Conservation (phyloP, 2,888 invertebrate genomes). For the Drosophila acutilabella region DNA sequence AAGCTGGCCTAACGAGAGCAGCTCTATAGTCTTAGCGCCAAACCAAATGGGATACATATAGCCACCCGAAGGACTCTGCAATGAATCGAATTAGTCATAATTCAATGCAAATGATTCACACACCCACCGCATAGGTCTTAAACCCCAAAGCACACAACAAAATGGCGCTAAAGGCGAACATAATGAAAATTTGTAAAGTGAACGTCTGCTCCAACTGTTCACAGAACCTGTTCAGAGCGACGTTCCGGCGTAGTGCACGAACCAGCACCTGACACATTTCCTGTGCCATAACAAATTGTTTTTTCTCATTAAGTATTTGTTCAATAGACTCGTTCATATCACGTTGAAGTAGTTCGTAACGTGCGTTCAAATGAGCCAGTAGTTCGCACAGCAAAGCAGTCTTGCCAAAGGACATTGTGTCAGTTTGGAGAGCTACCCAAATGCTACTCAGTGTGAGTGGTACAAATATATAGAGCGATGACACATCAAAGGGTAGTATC, state of each 20-base stretch:
- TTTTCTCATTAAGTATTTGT: constrained; percentile 38
- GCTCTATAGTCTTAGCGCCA: constrained; percentile 68
- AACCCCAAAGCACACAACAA: constrained; percentile 75
- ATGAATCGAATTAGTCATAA: neutral
- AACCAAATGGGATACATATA: constrained; percentile 70
- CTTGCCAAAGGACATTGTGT: constrained; percentile 67
- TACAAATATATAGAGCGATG: constrained; percentile 55
- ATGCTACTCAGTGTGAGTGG: constrained; percentile 54
- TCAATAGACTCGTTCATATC: constrained; percentile 53
- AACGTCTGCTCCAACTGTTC: constrained; percentile 65
- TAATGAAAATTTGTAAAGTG: constrained; percentile 74
- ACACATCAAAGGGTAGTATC: constrained; percentile 51
- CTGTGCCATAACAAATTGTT: constrained; percentile 38
- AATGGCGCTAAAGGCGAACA: constrained; percentile 70
- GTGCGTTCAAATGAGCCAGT: constrained; percentile 72
- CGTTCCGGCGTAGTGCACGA: constrained; percentile 52
- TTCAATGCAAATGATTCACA: neutral
- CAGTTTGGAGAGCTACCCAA: constrained; percentile 65
- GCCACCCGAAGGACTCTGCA: constrained; percentile 68
- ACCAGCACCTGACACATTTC: constrained; percentile 55
- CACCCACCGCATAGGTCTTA: constrained; percentile 70
- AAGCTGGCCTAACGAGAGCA: constrained; percentile 67
- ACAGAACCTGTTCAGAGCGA: constrained; percentile 66
- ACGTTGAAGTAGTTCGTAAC: constrained; percentile 65
- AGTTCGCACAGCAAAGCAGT: constrained; percentile 65